These are phyloP conservation scores for Nannobrachium achirus DNA, from an alignment of 2,113 vertebrate species.

Conservation along the genomic window DNA sequence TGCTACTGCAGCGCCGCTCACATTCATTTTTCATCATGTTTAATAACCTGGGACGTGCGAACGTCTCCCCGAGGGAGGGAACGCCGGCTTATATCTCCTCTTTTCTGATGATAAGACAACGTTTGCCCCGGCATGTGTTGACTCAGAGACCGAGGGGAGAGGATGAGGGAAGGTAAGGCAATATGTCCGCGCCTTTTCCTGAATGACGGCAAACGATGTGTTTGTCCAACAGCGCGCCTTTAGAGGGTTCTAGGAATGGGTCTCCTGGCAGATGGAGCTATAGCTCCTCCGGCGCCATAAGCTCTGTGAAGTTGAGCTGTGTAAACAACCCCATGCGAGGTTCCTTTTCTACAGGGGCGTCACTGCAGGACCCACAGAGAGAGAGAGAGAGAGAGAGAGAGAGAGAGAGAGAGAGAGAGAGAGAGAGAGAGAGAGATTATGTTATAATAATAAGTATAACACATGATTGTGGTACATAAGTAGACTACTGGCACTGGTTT, in stretches of 20 bases:
- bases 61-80: slow-evolving; percentile 32
- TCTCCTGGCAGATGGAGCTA: no score
- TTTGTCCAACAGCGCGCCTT: slow-evolving; percentile 63
- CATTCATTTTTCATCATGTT: slow-evolving; percentile 11
- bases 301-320: no score
- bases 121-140: slow-evolving; percentile 10
- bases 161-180: slow-evolving; percentile 29
- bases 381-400: no score
- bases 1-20: neutral
- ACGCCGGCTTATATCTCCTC: slow-evolving; percentile 20
- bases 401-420: no score
- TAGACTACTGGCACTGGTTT: no score
- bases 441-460: no score
- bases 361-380: no score
- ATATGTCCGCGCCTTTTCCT: slow-evolving; percentile 12
- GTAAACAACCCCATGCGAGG: no score
- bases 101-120: slow-evolving; percentile 14
- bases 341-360: no score
- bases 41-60: slow-evolving; percentile 10
- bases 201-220: slow-evolving; percentile 47
- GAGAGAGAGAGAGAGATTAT: no score
- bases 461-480: no score
- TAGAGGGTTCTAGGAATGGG: neutral
- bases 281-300: no score
- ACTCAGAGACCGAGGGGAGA: slow-evolving; percentile 33